Percentiles rank a stretch among this genome's conserved stretches.
phyloP scores from a whole-genome alignment of 92 coral and sea anemone genomes.

The Plumapathes pennacea region DNA sequence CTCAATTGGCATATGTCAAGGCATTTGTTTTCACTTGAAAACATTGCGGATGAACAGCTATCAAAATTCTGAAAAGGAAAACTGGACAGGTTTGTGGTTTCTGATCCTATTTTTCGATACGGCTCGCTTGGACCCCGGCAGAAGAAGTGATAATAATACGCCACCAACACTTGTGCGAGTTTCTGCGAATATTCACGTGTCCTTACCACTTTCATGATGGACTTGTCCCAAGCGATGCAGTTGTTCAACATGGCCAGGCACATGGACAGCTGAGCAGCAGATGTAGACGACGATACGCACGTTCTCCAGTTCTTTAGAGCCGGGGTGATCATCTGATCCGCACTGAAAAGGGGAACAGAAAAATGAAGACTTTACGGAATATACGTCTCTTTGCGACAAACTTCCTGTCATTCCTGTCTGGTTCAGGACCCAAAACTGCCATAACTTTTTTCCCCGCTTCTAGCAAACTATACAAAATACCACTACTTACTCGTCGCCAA shows the following conservation, averaged over 20 bases:
- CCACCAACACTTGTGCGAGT: not conserved
- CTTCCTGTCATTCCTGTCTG: no score
- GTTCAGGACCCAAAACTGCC: no score
- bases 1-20: no score
- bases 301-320: slow-evolving; percentile 91
- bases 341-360: slow-evolving; percentile 25
- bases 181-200: not conserved
- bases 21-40: no score
- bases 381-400: no score
- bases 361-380: no score
- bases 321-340: slow-evolving; percentile 66
- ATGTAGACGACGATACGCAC: slow-evolving; percentile 68
- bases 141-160: not conserved
- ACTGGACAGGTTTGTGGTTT: no score
- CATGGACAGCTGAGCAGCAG: slow-evolving; percentile 89
- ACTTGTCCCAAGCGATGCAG: slow-evolving; percentile 97
- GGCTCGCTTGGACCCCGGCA: no score
- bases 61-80: no score
- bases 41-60: no score
- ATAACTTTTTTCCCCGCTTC: no score
- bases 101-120: no score
- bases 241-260: slow-evolving; percentile 72
- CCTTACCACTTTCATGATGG: slow-evolving; percentile 99
- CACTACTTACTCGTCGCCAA: slow-evolving; percentile 18
- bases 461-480: not conserved